A percentile compares a stretch with the other conserved stretches of the same genome.
These are phyloP conservation scores for Lithobates pipiens DNA, from an alignment of 2,797 vertebrate genomes.

Conservation along the genomic window DNA sequence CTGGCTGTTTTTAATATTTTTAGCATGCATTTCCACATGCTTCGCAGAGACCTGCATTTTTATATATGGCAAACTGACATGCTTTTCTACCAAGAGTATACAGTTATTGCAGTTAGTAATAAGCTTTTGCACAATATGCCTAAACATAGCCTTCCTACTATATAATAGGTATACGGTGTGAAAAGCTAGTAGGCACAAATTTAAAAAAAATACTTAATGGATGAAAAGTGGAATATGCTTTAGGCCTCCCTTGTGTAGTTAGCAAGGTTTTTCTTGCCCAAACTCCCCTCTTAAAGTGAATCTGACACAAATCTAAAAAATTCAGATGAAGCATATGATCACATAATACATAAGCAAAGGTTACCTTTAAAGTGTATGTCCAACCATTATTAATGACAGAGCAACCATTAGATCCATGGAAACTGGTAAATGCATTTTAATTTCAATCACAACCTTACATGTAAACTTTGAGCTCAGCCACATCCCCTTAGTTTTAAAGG, in stretches of 20 bases:
- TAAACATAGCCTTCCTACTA: background rate
- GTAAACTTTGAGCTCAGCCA: no score
- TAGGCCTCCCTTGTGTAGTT: background rate
- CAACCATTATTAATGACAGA: no score
- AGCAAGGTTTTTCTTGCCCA: background rate
- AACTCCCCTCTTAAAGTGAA: background rate
- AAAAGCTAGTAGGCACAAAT: no score
- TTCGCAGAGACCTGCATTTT: slow-evolving; percentile 51
- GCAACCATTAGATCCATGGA: no score
- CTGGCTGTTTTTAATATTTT: slow-evolving; percentile 62
- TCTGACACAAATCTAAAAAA: no score
- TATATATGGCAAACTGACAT: background rate
- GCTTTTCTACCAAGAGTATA: background rate
- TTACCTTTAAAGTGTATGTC: no score
- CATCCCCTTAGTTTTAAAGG: no score
- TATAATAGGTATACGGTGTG: background rate
- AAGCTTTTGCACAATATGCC: background rate
- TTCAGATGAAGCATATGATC: no score
- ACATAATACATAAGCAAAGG: no score
- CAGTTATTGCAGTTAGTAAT: background rate
- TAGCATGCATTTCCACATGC: slow-evolving; percentile 61
- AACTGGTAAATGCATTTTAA: no score
- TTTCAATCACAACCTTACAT: no score
- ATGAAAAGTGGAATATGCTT: background rate
- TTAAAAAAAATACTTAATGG: background rate